phyloP scores from a whole-genome alignment of 53 echinoderm and acorn worm genomes.

The Stichopus horrens region DNA sequence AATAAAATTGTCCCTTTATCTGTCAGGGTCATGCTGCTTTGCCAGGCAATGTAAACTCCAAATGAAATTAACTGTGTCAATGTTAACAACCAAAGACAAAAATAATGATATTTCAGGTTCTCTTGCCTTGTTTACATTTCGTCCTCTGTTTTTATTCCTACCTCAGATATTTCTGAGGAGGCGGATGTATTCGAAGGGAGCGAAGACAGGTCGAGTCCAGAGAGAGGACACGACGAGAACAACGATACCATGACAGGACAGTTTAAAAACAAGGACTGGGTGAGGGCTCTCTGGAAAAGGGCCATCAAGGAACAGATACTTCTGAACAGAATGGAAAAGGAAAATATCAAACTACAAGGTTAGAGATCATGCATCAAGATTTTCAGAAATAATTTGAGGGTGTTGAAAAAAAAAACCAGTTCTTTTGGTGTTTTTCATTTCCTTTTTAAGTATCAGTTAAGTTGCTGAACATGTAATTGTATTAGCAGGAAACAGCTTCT shows the following conservation, averaged over 20 bases:
- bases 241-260: background rate
- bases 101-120: no score
- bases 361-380: background rate
- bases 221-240: background rate
- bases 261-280: background rate
- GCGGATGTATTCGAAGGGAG: slow-evolving; percentile 39
- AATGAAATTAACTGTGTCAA: no score
- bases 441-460: no score
- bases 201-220: background rate
- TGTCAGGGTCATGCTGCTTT: no score
- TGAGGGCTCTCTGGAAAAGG: slow-evolving; percentile 80
- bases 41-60: no score
- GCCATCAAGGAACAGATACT: slow-evolving; percentile 93
- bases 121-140: no score
- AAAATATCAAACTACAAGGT: slow-evolving; percentile 71
- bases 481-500: no score
- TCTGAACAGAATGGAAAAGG: slow-evolving; percentile 91
- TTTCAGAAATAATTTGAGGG: background rate
- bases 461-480: no score
- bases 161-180: slow-evolving; percentile 53
- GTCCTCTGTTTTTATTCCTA: background rate
- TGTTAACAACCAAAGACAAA: no score
- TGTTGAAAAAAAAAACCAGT: no score
- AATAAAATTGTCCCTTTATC: no score
- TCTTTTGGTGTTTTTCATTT: no score